Conservation (phyloP, 2,113 vertebrate species). For the Andinoacara biseriatus region DNA sequence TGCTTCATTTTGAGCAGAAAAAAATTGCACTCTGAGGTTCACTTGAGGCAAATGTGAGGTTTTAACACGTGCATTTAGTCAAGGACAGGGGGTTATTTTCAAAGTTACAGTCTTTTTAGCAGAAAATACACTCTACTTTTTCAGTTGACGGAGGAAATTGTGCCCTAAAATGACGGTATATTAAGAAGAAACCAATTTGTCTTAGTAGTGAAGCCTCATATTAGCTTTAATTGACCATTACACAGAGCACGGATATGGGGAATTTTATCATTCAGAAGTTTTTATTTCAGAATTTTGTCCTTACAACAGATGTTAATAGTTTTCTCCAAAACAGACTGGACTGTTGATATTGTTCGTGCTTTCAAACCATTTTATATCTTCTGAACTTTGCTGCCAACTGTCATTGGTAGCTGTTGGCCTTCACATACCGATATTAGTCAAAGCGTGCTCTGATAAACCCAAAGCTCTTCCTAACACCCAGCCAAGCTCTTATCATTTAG, state of each 20-base stretch:
- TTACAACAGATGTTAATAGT: neutral
- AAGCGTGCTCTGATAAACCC: slow-evolving; percentile 50
- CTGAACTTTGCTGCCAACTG: neutral
- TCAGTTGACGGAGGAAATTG: neutral
- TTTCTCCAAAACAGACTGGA: neutral
- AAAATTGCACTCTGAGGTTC: neutral
- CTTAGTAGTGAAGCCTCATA: neutral
- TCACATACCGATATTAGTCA: slow-evolving; percentile 37
- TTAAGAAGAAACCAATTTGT: neutral
- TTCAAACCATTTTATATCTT: neutral
- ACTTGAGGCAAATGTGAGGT: neutral
- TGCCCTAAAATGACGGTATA: neutral
- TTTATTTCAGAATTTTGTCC: neutral
- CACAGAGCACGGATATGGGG: neutral
- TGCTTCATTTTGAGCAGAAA: neutral
- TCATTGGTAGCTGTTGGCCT: slow-evolving; percentile 16
- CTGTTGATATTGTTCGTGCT: neutral
- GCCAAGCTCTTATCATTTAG: slow-evolving; percentile 84
- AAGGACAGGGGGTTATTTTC: neutral
- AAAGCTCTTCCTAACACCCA: slow-evolving; percentile 58
- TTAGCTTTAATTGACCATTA: neutral
- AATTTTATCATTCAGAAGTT: neutral
- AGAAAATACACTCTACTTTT: neutral
- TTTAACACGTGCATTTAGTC: neutral
- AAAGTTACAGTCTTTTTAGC: slow-evolving; percentile 11